Conservation (phyloP, 2,113 vertebrate genomes). For the Rattus rattus region DNA sequence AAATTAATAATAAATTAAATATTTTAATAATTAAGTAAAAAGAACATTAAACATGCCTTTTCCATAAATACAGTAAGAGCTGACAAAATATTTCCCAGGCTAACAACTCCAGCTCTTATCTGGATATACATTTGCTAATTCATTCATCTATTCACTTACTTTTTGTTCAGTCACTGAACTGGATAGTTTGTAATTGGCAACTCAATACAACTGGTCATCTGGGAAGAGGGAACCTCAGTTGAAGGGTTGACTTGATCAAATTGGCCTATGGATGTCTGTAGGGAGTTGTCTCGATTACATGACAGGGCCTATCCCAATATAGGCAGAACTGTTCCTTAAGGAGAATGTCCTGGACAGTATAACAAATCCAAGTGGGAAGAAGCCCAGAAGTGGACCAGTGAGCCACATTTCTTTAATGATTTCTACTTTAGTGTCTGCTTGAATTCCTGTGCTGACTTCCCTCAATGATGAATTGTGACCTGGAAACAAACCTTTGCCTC, state of each 20-base stretch:
- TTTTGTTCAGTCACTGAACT: background rate
- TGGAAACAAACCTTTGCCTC: background rate
- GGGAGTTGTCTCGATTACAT: background rate
- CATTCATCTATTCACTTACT: background rate
- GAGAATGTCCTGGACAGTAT: background rate
- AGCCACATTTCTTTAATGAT: background rate
- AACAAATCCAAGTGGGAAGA: background rate
- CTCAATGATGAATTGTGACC: background rate
- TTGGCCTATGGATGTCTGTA: background rate
- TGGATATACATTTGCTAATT: constrained; percentile 21
- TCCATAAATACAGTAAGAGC: background rate
- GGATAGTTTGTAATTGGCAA: background rate
- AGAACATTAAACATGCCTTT: background rate
- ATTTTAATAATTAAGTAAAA: background rate
- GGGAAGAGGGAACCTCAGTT: background rate
- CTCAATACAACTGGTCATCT: background rate
- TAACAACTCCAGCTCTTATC: background rate
- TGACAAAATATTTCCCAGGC: background rate
- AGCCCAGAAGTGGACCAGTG: background rate
- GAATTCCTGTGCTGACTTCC: background rate
- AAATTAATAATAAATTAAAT: background rate
- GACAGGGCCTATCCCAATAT: background rate
- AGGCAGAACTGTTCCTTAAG: background rate
- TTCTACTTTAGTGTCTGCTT: background rate
- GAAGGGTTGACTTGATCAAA: background rate